Base-by-base conservation (phyloP, 2,888 invertebrate genomes). In the Zaprionus obscuricornis region DNA sequence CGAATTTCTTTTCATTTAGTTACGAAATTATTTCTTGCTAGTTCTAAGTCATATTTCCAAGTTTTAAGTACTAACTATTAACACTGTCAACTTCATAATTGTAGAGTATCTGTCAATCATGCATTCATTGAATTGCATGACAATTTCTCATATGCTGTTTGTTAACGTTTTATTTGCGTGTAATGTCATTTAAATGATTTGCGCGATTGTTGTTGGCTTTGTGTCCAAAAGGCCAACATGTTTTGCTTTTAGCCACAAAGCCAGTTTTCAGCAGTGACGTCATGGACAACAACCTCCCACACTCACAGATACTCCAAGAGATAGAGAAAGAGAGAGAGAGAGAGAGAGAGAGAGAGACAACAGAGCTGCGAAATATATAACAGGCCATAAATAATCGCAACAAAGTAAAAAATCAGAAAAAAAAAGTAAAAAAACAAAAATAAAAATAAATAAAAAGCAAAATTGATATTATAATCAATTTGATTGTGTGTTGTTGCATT, bases 171-270 rank as follows among this genome's bases (percentile, higher is more conserved):
- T 50, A 72, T 79, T 84, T 67, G 82, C 82, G 82, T 81, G 84
- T 81, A 84, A 81, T 81, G 82, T 81, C 78, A 81, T 84, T 82
- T 82, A 82, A 84, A 78, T 82, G 81, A 78, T 84, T 70, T 74
- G 70, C 74, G 69, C 51, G 56, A 66, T 74, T 71, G 69, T 66
- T 70, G 66, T 60, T 73, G 66, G 57, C 56, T 63, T 58, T 70
- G 70, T 56, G 26, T 8, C 13, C 39, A 50, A 84, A 79, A 81
- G 84, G 84, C 79, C 84, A 81, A 81, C 79, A 77, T 69, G 79
- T 83, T 79, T 78, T 40, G 54, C 60, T 11, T 5, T 13, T 13
- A 2, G 13, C 11, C 5, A n/a, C n/a, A n/a, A 52, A 70, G 70
- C 70, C 46, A 66, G 66, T 64, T 66, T n/a, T 68, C 50, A 68